Conservation (phyloP, 1,140 invertebrate genomes). For the Drosophila burlai region DNA sequence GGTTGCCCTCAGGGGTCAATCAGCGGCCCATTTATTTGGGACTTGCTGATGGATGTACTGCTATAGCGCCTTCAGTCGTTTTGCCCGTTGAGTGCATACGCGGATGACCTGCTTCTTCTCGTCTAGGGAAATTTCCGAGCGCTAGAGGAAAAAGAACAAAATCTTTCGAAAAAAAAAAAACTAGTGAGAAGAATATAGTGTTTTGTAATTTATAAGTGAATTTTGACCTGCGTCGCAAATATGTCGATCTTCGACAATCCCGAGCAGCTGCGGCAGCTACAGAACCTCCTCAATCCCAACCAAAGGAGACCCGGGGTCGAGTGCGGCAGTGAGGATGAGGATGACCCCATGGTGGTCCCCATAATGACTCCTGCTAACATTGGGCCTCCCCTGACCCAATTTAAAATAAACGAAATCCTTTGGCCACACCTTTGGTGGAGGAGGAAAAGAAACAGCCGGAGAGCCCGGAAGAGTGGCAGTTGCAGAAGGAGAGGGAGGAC, state of each 20-base stretch:
- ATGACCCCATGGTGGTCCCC: not conserved
- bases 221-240: not conserved
- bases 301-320: constrained; percentile 35
- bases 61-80: too few relatives aligned
- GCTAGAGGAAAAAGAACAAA: too few relatives aligned
- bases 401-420: constrained; percentile 50
- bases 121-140: too few relatives aligned
- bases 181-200: too few relatives aligned
- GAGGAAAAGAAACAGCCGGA: constrained; percentile 64
- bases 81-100: too few relatives aligned
- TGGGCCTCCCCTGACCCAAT: constrained; percentile 21
- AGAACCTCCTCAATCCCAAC: constrained; percentile 62
- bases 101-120: too few relatives aligned
- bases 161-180: too few relatives aligned
- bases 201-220: too few relatives aligned
- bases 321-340: constrained; percentile 58
- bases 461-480: constrained; percentile 86
- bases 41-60: too few relatives aligned
- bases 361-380: constrained; percentile 62
- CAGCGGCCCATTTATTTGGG: too few relatives aligned
- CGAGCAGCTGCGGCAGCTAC: constrained; percentile 69
- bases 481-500: constrained; percentile 84
- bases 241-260: constrained; percentile 82
- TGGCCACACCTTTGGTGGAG: constrained; percentile 47
- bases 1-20: too few relatives aligned